Evolutionary conservation across 2,113 vertebrate species (phyloP).

Genomic region (Lutjanus erythropterus): DNA sequence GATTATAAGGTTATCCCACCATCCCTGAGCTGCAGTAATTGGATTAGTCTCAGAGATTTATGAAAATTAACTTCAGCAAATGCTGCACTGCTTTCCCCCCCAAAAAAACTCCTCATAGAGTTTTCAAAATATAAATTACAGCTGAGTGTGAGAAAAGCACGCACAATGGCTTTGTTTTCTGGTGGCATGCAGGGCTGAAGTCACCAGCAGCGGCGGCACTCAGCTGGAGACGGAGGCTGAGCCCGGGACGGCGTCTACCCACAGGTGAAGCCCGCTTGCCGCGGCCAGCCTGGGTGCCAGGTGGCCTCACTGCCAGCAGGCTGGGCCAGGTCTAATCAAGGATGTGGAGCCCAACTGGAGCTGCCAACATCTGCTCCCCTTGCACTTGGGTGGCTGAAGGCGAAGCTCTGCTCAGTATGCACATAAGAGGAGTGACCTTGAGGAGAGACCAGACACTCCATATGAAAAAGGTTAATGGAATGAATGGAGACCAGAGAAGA

Average conservation of each 20-base stretch:
- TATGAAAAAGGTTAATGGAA: conserved; percentile 73
- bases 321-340: conserved; percentile 82
- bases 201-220: conserved; percentile 36
- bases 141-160: conserved; percentile 48
- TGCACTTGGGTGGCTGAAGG: conserved; percentile 81
- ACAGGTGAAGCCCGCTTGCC: conserved; percentile 81
- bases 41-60: conserved; percentile 90
- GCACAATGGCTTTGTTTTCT: conserved; percentile 38
- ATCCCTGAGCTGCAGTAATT: conserved; percentile 85
- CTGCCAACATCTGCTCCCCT: conserved; percentile 84
- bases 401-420: conserved; percentile 67
- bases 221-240: conserved; percentile 61
- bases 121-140: conserved; percentile 78
- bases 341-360: conserved; percentile 84
- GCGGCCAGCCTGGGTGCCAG: conserved; percentile 80
- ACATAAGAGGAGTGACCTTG: conserved; percentile 80
- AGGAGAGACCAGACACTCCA: conserved; percentile 69
- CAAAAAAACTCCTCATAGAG: conserved; percentile 74
- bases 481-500: conserved; percentile 63
- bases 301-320: conserved; percentile 82
- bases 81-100: conserved; percentile 61
- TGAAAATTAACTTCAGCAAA: conserved; percentile 86
- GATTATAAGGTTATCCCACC: conserved; percentile 88
- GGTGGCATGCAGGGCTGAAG: conserved; percentile 18
- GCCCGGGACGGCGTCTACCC: conserved; percentile 58